These are phyloP conservation scores for Drosophila micromelanica DNA, from an alignment of 1,140 invertebrate genomes.

Conservation along the genomic window DNA sequence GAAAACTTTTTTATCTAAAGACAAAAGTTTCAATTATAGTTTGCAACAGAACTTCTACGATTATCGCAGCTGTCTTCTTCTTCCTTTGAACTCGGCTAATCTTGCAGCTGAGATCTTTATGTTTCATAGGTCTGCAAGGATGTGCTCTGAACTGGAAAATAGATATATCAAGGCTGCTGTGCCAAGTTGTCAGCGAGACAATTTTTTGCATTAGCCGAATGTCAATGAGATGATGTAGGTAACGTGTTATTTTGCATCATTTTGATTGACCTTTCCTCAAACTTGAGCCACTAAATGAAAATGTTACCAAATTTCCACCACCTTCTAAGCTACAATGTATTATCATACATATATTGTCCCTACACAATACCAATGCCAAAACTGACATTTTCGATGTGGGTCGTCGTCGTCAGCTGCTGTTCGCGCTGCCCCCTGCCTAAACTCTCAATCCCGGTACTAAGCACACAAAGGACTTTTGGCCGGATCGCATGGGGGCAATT, in stretches of 20 bases:
- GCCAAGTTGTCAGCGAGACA: conserved; percentile 22
- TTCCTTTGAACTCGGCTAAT: neutral
- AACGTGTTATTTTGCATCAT: conserved; percentile 28
- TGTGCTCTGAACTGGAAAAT: neutral
- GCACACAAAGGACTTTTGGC: conserved; percentile 37
- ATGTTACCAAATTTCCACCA: conserved; percentile 10
- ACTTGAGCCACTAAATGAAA: conserved; percentile 24
- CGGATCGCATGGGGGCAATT: conserved; percentile 33
- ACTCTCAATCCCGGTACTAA: conserved; percentile 5
- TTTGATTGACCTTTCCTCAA: conserved; percentile 42
- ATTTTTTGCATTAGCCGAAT: conserved; percentile 12
- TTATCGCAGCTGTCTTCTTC: neutral
- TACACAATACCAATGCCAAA: conserved; percentile 22
- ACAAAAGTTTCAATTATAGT: conserved; percentile 1
- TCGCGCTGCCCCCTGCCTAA: neutral
- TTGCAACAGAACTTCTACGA: neutral
- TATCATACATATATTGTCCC: neutral
- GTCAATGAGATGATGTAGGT: conserved; percentile 40
- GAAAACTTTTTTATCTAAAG: neutral
- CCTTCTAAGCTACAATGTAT: conserved; percentile 13
- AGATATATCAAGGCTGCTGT: neutral
- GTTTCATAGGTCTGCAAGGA: neutral
- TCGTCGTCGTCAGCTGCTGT: conserved; percentile 22
- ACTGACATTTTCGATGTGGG: conserved; percentile 76
- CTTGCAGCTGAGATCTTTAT: neutral